Conservation (phyloP, 2,888 invertebrate species). For the Cheilosia scutellata region DNA sequence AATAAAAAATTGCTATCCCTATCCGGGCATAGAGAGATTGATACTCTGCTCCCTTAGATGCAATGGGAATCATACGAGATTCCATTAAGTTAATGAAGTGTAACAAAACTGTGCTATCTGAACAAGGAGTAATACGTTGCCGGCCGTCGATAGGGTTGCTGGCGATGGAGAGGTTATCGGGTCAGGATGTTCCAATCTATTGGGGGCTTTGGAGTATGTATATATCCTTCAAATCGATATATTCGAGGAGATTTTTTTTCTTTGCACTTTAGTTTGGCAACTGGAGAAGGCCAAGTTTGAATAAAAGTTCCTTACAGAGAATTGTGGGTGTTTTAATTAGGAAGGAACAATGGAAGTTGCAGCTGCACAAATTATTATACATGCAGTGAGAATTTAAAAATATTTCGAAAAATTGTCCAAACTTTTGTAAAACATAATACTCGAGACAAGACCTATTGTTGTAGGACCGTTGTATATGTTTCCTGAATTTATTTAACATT, state of each 20-base stretch:
- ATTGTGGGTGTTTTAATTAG: background rate
- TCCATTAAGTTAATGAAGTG: constrained; percentile 75
- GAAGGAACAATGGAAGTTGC: background rate
- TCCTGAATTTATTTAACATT: too few species aligned
- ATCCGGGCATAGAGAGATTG: constrained; percentile 16
- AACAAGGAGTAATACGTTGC: constrained; percentile 49
- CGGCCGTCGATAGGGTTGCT: background rate
- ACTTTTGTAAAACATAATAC: too few species aligned
- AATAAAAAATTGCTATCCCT: constrained; percentile 26
- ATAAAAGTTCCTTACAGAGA: background rate
- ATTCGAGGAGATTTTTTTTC: background rate
- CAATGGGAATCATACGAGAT: constrained; percentile 68
- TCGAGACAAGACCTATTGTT: too few species aligned
- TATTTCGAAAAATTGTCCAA: too few species aligned
- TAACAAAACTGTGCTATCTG: constrained; percentile 72
- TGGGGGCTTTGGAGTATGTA: background rate
- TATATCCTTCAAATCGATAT: constrained; percentile 37
- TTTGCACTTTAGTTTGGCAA: constrained; percentile 14
- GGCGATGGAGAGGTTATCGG: constrained; percentile 13
- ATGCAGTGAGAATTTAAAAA: too few species aligned
- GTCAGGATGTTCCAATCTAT: constrained; percentile 43
- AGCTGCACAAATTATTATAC: background rate
- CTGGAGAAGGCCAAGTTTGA: constrained; percentile 5
- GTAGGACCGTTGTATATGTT: too few species aligned
- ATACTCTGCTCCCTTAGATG: constrained; percentile 23